Base-by-base conservation (phyloP, 2,888 invertebrate genomes). In the Acleris literana region DNA sequence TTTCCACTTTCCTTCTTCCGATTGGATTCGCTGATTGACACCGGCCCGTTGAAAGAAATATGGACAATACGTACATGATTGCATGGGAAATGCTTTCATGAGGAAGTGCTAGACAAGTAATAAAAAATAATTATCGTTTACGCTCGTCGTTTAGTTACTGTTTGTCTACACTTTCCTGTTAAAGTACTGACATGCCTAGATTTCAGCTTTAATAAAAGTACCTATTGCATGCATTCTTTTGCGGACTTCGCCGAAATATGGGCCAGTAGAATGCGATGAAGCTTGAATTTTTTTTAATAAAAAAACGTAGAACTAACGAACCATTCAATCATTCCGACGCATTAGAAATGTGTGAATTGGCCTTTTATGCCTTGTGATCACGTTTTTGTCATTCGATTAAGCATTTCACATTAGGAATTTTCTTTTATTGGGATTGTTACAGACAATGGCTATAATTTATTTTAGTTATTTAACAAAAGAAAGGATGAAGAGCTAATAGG, bases 301-400 rank as follows among this genome's bases (percentile, higher is more conserved):
- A 64, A 59, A 62, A 62, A 20, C 43, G 22, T 17, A 16, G 3
- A 51, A 54, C 44, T 55, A 60, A 65, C 43, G 55, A 55, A 5
- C 29, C 64, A 44, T 55, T 55, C 17, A 60, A 49, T 64, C 7
- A 54, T 49, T 64, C 43, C 49, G 60, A 60, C 60, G 43, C 49
- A 64, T 63, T 70, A 72, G 71, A 71, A 72, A 73, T 70, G 70
- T 72, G 72, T 69, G 63, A 71, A 72, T 72, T 70, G 71, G 71
- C 69, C 70, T 72, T 70, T 70, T 64, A 65, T 69, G 59, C 56
- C 49, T n/a, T 56, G 60, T 48, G 52, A 62, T 33, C 44, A 18
- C 33, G 17, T 54, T 56, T 51, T 44, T 56, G 11, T 39, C 39
- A 39, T 53, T 22, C 25, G 11, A 58, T 29, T 17, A 33, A 49